These are phyloP conservation scores for Selene dorsalis DNA, from an alignment of 2,797 vertebrate species.

Conservation along the genomic window DNA sequence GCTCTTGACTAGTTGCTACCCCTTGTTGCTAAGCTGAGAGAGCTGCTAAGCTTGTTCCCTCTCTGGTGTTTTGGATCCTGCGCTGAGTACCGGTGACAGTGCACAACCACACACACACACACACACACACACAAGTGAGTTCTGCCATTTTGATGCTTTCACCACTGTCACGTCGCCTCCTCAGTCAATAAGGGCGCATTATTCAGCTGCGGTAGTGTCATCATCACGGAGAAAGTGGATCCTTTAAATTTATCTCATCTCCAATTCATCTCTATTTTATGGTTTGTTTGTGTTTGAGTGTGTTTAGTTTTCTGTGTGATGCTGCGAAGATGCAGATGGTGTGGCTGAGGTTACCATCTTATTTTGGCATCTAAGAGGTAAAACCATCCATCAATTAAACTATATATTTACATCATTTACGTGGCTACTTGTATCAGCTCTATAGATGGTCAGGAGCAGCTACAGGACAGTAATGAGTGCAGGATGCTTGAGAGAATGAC, in stretches of 20 bases:
- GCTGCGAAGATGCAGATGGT: constrained; percentile 14
- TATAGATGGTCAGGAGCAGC: background rate
- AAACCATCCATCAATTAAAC: constrained; percentile 9
- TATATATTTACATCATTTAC: background rate
- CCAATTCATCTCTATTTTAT: background rate
- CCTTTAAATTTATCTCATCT: background rate
- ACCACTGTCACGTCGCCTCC: constrained; percentile 15
- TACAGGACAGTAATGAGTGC: background rate
- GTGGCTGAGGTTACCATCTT: constrained; percentile 34
- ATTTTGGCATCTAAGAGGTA: constrained; percentile 27
- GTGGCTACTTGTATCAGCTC: background rate
- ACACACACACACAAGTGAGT: constrained; percentile 32
- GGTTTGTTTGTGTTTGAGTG: background rate
- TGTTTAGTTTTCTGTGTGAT: background rate
- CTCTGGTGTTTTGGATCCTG: constrained; percentile 69
- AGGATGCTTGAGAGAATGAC: background rate
- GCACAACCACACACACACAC: constrained; percentile 30
- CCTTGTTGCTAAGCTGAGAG: constrained; percentile 81
- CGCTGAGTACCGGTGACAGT: constrained; percentile 49
- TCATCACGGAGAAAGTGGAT: background rate
- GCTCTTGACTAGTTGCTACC: constrained; percentile 76
- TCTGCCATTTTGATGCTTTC: constrained; percentile 71
- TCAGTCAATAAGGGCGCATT: constrained; percentile 6
- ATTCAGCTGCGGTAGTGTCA: constrained; percentile 23
- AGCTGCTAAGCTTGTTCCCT: constrained; percentile 69